A percentile compares a stretch with the other conserved stretches of the same genome.
Conservation (phyloP, 2,888 invertebrate genomes). For the Flexamia atlantica region DNA sequence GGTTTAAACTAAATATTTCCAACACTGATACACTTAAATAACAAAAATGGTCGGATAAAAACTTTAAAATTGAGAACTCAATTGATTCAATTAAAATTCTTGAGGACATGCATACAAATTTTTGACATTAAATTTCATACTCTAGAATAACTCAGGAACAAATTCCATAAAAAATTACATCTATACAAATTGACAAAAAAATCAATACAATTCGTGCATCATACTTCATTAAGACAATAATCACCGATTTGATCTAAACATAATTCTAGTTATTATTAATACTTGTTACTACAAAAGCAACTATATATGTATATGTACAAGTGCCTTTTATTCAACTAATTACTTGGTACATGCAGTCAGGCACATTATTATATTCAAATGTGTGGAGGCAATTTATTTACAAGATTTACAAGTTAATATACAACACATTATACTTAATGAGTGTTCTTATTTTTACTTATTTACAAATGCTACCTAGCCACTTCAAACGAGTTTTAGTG, state of each 20-base stretch:
- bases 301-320: conserved; percentile 14
- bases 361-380: conserved; percentile 10
- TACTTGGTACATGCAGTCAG: conserved; percentile 16
- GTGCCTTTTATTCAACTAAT: background rate
- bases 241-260: conserved; percentile 39
- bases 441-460: background rate
- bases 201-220: conserved; percentile 32
- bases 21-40: conserved; percentile 34
- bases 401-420: conserved; percentile 10
- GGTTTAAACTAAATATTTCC: conserved; percentile 27
- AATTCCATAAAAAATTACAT: conserved; percentile 29
- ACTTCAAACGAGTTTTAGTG: background rate
- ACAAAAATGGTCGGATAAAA: conserved; percentile 10
- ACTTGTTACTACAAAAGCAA: conserved; percentile 21
- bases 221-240: conserved; percentile 38
- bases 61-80: conserved; percentile 18
- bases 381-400: background rate
- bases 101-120: conserved; percentile 21
- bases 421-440: background rate
- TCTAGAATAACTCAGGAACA: conserved; percentile 26
- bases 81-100: background rate
- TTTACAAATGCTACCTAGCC: background rate
- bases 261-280: conserved; percentile 15
- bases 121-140: background rate
- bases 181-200: conserved; percentile 11